Evolutionary conservation across 2,888 invertebrate species (phyloP).

Genomic region (Cephonodes hylas): DNA sequence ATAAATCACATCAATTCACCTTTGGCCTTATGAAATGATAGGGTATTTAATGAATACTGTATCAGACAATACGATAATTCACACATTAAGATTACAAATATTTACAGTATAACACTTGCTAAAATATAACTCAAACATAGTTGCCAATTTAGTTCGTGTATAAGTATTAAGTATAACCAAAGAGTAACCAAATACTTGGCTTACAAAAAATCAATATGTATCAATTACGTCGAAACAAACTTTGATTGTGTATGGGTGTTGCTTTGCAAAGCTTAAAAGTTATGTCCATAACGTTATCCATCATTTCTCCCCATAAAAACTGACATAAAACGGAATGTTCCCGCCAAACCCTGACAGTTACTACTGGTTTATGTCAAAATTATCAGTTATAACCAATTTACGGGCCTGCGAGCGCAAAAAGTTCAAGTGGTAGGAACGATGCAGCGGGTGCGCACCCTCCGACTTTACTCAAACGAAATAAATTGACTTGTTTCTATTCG

Average conservation of each 20-base stretch:
- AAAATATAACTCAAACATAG: constrained; percentile 14
- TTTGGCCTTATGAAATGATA: constrained; percentile 56
- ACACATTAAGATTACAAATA: constrained; percentile 33
- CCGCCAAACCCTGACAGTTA: constrained; percentile 63
- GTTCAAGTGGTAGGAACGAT: constrained; percentile 59
- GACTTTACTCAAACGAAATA: constrained; percentile 40
- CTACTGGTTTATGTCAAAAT: constrained; percentile 78
- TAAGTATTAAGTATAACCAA: neutral
- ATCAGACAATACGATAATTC: constrained; percentile 57
- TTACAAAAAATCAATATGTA: no score
- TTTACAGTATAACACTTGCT: constrained; percentile 16
- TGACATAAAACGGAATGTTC: constrained; percentile 68
- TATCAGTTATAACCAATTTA: constrained; percentile 73
- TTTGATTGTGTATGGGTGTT: neutral
- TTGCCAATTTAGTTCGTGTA: neutral
- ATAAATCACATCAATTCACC: constrained; percentile 52
- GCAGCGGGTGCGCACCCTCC: constrained; percentile 48
- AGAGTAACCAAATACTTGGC: no score
- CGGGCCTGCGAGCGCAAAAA: constrained; percentile 64
- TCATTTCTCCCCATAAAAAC: constrained; percentile 54
- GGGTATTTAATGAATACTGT: constrained; percentile 64
- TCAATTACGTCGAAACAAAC: neutral
- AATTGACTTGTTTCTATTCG: constrained; percentile 75
- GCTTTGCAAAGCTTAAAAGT: neutral
- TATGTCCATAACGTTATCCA: constrained; percentile 43